Evolutionary conservation across 1,140 invertebrate genomes (phyloP), one percentile per base, ranked within the genome.

Genomic region (Forficula auricularia): DNA sequence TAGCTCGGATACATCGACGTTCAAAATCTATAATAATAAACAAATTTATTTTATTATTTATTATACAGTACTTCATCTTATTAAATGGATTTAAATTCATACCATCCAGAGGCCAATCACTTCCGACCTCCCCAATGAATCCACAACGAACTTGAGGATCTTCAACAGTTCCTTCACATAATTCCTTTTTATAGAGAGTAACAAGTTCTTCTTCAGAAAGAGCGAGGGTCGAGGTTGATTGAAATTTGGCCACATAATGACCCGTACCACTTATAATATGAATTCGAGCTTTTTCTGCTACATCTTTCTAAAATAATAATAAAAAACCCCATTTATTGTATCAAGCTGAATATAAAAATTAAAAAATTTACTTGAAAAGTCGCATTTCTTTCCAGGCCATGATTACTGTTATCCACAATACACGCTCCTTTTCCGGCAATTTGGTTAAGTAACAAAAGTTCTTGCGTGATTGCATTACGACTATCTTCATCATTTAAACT

Each of bases 71-170:
- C n/a, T n/a, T n/a, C n/a, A n/a, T n/a, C n/a, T n/a, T n/a, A n/a
- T n/a, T n/a, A n/a, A n/a, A n/a, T n/a, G n/a, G n/a, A n/a, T n/a
- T n/a, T n/a, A 14, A 19, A 44, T 37, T 7, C 39, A 38, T 54
- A 82, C 82, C 75, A 61, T 70, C 63, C 1, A 87, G 65, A 0
- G 84, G 85, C 75, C 77, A 87, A 30, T 70, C 66, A 50, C 79
- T 83, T 3, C 78, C 85, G 40, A 88, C 71, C 64, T 89, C 85
- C 15, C 83, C 85, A 51, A 89, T 79, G 42, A 85, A 75, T 13
- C 84, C 85, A 52, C 80, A 79, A 53, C 75, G 79, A 1, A 84
- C 66, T 10, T 58, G 55, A 0, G 62, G 58, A 39, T 62, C 58
- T 9, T 70, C 70, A 0, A 57, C 36, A 45, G 68, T 71, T 1